Evolutionary conservation across 1,140 invertebrate species (phyloP).

Genomic region (Drosophila tani): DNA sequence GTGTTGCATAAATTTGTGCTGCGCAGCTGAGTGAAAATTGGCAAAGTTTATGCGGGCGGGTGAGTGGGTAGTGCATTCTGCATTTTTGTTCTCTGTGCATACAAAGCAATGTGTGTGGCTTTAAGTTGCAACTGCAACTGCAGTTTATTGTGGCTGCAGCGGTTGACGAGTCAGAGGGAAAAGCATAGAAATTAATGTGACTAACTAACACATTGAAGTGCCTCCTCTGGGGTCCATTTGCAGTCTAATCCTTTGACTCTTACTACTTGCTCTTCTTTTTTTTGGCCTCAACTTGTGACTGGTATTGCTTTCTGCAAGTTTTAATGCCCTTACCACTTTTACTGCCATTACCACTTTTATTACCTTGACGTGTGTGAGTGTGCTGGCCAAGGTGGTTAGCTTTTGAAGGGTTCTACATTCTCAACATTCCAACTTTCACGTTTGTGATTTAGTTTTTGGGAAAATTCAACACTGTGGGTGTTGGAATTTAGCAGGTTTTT

Average conservation of each 20-base stretch:
- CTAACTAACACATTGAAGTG: conserved; percentile 11
- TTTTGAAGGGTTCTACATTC: neutral
- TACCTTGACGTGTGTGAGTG: conserved; percentile 9
- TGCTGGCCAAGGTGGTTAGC: conserved; percentile 6
- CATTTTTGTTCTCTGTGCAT: conserved; percentile 38
- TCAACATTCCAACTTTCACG: neutral
- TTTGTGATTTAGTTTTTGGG: neutral
- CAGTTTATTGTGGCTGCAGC: conserved; percentile 61
- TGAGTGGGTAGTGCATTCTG: conserved; percentile 11
- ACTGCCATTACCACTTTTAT: conserved; percentile 24
- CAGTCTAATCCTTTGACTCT: conserved; percentile 22
- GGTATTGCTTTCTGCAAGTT: conserved; percentile 27
- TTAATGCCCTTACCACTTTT: conserved; percentile 22
- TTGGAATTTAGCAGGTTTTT: too few species aligned
- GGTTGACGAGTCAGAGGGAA: conserved; percentile 14
- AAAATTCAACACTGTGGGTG: neutral
- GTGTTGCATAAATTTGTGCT: conserved; percentile 72
- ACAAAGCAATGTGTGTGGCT: conserved; percentile 54
- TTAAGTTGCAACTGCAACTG: conserved; percentile 45
- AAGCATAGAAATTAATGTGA: conserved; percentile 31
- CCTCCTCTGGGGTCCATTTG: conserved; percentile 2
- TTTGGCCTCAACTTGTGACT: conserved; percentile 8
- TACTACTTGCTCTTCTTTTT: neutral
- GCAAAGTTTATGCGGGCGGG: conserved; percentile 64
- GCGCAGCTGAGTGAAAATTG: conserved; percentile 75